Evolutionary conservation across 1,140 invertebrate species (phyloP).

Genomic region (Drosophila nigromelanica): DNA sequence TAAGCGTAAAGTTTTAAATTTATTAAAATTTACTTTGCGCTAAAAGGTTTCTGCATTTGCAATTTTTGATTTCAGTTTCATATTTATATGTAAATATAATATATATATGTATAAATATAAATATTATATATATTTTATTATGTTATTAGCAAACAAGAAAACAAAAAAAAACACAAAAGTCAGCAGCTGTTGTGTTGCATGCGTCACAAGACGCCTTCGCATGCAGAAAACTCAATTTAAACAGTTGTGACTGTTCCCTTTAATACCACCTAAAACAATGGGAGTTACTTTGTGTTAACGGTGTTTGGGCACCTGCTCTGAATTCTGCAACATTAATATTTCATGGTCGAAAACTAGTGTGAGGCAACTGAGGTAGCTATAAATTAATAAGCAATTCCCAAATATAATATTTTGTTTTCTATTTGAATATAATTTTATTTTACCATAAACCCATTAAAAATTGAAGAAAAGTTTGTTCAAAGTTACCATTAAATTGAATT

Average conservation of each 20-base stretch:
- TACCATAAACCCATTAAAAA: background rate
- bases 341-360: background rate
- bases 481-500: too few species aligned
- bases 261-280: background rate
- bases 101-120: background rate
- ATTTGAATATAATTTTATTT: too few species aligned
- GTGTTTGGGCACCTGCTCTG: background rate
- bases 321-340: background rate
- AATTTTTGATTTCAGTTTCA: constrained; percentile 20
- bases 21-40: constrained; percentile 72
- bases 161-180: constrained; percentile 1
- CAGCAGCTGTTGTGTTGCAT: constrained; percentile 18
- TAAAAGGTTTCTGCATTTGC: constrained; percentile 47
- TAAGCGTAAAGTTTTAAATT: constrained; percentile 57
- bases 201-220: constrained; percentile 13
- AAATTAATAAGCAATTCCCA: too few species aligned
- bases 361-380: too few species aligned
- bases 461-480: too few species aligned
- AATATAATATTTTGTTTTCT: too few species aligned
- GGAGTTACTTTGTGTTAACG: background rate
- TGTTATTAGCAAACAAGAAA: too few species aligned
- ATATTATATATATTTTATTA: background rate
- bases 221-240: constrained; percentile 1
- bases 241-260: constrained; percentile 6
- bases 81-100: background rate